Base-by-base conservation (phyloP, 2,888 invertebrate species). In the Callinectes sapidus region DNA sequence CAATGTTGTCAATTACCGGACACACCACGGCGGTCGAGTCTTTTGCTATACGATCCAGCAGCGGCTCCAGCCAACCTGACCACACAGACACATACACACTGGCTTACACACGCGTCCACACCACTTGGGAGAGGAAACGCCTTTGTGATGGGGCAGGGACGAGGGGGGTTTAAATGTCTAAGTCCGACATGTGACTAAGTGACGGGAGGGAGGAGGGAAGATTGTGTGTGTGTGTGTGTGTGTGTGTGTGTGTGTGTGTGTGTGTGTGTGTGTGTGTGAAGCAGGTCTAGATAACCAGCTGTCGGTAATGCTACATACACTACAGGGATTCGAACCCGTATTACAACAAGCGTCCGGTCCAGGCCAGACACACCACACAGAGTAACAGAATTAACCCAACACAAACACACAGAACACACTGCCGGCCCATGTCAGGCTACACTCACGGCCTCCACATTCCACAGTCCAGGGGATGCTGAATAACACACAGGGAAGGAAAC, bases 1-100 rank as follows among this genome's bases (percentile, higher is more conserved):
- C 98, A 95, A 99, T 98, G 89, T 98, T 96, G 95, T 96, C 96
- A 92, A 96, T 96, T 28, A 96, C 96, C 0, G 96, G 96, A 92
- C 96, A 96, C 32, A 96, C 96, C 1, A 96, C 96, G 8, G 95
- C 95, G 1, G 95, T 95, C 10, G 95, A 90, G 93, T 96, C 95
- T 32, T 95, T 93, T 23, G 95, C 95, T 89, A 96, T 96, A 35
- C 96, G 95, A 86, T 95, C 96, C 91, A 96, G 95, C 42, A 97
- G 95, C 0, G 96, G 96, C 95, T 96, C 96, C 94, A 96, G 95
- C 96, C 96, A 96, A 87, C 96, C 96, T 96, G 35, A 32, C 0
- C 35, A 81, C 81, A 81, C 81, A 81, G 3, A 81, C 35, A 81
- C 35, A 71, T 2, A 77, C 71, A 77, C 28, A 14, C 71, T 13